phyloP scores from a whole-genome alignment of 2,888 invertebrate genomes.

The Selenia dentaria region DNA sequence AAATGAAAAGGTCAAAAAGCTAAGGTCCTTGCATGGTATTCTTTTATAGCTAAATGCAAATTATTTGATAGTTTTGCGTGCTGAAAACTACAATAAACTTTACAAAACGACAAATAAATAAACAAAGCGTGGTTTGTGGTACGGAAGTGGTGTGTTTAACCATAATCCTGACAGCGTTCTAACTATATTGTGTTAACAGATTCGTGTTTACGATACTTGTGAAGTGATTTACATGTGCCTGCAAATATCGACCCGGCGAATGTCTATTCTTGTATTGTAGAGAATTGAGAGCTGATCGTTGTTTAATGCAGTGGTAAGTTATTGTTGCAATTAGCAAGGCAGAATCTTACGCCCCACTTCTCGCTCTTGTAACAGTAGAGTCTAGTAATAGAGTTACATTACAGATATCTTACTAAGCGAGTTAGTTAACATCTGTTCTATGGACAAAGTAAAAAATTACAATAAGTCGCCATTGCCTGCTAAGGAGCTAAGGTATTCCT shows the following conservation, averaged over 20 bases:
- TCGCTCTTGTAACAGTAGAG: too few species aligned
- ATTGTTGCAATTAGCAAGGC: too few species aligned
- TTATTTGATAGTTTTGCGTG: conserved; percentile 12
- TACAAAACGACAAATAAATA: conserved; percentile 20
- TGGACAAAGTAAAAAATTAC: too few species aligned
- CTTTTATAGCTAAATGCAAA: conserved; percentile 12
- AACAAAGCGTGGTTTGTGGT: conserved; percentile 16
- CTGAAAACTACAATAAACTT: conserved; percentile 7
- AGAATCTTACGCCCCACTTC: too few species aligned
- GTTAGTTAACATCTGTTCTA: too few species aligned
- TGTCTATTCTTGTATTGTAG: conserved; percentile 12
- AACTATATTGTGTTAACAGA: conserved; percentile 18
- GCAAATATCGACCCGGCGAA: conserved; percentile 13
- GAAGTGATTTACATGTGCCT: conserved; percentile 21
- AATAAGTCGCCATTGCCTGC: too few species aligned
- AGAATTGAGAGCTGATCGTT: neutral
- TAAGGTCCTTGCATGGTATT: conserved; percentile 18
- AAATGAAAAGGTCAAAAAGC: conserved; percentile 43
- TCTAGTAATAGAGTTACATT: too few species aligned
- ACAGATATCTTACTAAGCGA: too few species aligned
- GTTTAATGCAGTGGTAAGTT: neutral
- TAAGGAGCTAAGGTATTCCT: too few species aligned
- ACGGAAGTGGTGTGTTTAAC: conserved; percentile 18
- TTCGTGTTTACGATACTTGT: conserved; percentile 20
- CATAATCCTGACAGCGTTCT: conserved; percentile 18